phyloP scores from a whole-genome alignment of 2,888 invertebrate genomes.

The Flexamia atlantica region DNA sequence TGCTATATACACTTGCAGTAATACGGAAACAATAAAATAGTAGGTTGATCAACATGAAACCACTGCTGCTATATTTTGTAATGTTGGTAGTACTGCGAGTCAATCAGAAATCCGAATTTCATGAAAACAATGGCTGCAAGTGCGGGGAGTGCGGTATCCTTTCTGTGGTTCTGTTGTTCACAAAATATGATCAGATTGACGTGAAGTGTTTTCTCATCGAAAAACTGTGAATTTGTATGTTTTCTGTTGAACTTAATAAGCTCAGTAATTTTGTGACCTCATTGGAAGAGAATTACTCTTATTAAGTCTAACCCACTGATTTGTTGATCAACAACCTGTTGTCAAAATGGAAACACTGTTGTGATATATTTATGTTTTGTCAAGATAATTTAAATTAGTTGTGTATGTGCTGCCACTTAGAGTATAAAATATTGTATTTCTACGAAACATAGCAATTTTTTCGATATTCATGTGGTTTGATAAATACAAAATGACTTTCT shows the following conservation, averaged over 20 bases:
- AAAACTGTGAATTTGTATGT: too few relatives aligned
- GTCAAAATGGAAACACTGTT: constrained; percentile 51
- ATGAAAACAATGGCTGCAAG: constrained; percentile 54
- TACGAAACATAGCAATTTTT: not conserved
- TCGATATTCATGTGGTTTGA: constrained; percentile 39
- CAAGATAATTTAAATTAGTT: not conserved
- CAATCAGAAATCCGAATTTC: constrained; percentile 29
- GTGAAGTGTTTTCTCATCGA: not conserved
- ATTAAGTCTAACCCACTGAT: constrained; percentile 17
- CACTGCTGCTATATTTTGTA: not conserved
- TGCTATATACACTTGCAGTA: too few relatives aligned
- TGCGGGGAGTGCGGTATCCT: constrained; percentile 22
- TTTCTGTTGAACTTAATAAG: too few relatives aligned
- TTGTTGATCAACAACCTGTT: constrained; percentile 60
- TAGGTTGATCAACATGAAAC: constrained; percentile 4
- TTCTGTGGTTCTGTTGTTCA: not conserved
- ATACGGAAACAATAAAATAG: too few relatives aligned
- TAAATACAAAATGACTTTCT: constrained; percentile 44
- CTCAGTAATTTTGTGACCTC: too few relatives aligned
- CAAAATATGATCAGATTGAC: not conserved
- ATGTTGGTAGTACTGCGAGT: constrained; percentile 32
- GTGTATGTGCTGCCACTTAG: not conserved
- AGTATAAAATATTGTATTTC: not conserved
- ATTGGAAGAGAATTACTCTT: not conserved
- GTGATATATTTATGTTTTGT: constrained; percentile 21